A percentile compares a stretch with the other conserved stretches of the same genome.
These are phyloP conservation scores for Chirona hameri DNA, from an alignment of 2,888 invertebrate species.

Conservation along the genomic window DNA sequence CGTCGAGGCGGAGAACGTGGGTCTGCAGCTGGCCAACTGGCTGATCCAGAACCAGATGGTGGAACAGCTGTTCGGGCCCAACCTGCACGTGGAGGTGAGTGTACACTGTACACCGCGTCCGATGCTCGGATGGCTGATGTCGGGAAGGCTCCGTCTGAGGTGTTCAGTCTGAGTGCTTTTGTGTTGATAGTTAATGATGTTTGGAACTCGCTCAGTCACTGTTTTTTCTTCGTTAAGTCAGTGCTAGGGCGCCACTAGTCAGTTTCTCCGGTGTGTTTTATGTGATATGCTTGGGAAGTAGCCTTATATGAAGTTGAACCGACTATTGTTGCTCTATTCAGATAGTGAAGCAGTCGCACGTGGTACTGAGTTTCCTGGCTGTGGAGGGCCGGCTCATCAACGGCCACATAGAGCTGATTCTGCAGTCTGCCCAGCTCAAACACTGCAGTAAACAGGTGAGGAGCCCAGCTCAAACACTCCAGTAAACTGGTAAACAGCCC, in stretches of 20 bases:
- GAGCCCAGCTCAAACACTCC: too few species aligned
- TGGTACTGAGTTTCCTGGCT: constrained; percentile 85
- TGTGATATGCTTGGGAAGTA: too few species aligned
- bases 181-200: too few species aligned
- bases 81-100: constrained; percentile 84
- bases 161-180: constrained; percentile 31
- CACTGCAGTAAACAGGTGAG: constrained; percentile 80
- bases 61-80: constrained; percentile 93
- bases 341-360: constrained; percentile 92
- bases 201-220: too few species aligned
- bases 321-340: constrained; percentile 48
- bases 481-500: too few species aligned
- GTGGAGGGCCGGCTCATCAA: constrained; percentile 85
- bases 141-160: constrained; percentile 1
- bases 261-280: too few species aligned
- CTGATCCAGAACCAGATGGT: constrained; percentile 83
- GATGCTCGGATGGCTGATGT: not conserved
- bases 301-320: too few species aligned
- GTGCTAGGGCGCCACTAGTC: too few species aligned
- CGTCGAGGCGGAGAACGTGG: constrained; percentile 78
- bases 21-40: constrained; percentile 82
- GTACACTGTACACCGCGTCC: not conserved
- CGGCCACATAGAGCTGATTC: constrained; percentile 86
- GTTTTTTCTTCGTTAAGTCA: too few species aligned
- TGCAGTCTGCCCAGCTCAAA: constrained; percentile 92